These are phyloP conservation scores for Kradibia gibbosae DNA, from an alignment of 1,140 invertebrate genomes.

Conservation along the genomic window DNA sequence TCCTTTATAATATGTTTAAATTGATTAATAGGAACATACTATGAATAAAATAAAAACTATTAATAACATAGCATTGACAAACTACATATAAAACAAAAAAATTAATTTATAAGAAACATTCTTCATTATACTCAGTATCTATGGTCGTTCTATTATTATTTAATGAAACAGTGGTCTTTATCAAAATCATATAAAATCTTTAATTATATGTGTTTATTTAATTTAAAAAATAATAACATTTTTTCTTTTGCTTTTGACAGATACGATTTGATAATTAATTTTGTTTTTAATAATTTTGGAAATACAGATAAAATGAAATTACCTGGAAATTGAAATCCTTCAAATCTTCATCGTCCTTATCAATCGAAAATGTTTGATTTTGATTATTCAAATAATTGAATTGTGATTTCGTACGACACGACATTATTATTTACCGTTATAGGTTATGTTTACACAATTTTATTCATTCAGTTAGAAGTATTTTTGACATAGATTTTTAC, in stretches of 20 bases:
- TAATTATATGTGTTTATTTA: too few species aligned
- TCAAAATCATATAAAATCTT: too few species aligned
- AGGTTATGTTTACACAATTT: constrained; percentile 50
- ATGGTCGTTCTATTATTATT: too few species aligned
- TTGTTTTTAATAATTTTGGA: too few species aligned
- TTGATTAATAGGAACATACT: constrained; percentile 66
- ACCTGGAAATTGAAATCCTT: constrained; percentile 68
- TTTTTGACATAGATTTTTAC: not conserved
- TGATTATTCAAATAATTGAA: constrained; percentile 58
- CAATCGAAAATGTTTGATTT: constrained; percentile 54
- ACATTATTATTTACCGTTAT: constrained; percentile 54
- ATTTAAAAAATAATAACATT: too few species aligned
- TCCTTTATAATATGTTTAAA: constrained; percentile 66
- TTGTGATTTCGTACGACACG: constrained; percentile 53
- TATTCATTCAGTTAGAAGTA: not conserved
- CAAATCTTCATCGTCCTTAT: constrained; percentile 56
- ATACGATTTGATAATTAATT: too few species aligned
- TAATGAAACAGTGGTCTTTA: too few species aligned
- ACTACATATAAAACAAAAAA: too few species aligned
- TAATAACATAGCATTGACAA: too few species aligned
- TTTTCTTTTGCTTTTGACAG: too few species aligned
- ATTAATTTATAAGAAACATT: too few species aligned
- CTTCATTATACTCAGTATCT: too few species aligned
- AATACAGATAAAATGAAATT: constrained; percentile 34
- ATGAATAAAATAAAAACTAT: constrained; percentile 13